Conservation (phyloP, 2,888 invertebrate genomes). For the Hirtodrosophila trivittata region DNA sequence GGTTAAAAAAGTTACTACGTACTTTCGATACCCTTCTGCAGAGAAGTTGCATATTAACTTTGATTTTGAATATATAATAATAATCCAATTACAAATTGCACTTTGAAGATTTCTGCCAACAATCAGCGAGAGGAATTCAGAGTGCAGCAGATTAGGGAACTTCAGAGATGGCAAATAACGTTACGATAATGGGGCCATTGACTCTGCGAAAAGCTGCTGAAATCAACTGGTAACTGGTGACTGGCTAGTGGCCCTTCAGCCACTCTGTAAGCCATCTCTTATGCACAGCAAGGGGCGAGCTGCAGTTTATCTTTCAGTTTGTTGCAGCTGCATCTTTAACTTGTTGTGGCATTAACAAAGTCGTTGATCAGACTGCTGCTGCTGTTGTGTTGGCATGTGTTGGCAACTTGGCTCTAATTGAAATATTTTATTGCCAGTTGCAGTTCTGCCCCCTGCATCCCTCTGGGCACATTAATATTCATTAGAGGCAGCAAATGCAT, state of each 20-base stretch:
- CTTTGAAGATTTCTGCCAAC: too few species aligned
- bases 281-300: slow-evolving; percentile 39
- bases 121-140: too few species aligned
- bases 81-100: too few species aligned
- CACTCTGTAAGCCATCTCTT: slow-evolving; percentile 35
- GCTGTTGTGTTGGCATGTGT: slow-evolving; percentile 49
- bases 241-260: not conserved
- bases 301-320: slow-evolving; percentile 51
- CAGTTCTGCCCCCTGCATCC: slow-evolving; percentile 13
- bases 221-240: slow-evolving; percentile 1
- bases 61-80: too few species aligned
- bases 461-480: slow-evolving; percentile 66
- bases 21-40: too few species aligned
- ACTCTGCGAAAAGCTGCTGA: slow-evolving; percentile 15
- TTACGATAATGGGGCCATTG: slow-evolving; percentile 12
- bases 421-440: slow-evolving; percentile 72
- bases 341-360: slow-evolving; percentile 70
- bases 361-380: slow-evolving; percentile 62
- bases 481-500: slow-evolving; percentile 70
- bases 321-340: slow-evolving; percentile 43
- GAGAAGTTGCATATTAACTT: too few species aligned
- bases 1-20: not conserved
- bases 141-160: too few species aligned
- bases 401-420: slow-evolving; percentile 71
- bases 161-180: too few species aligned